phyloP scores from a whole-genome alignment of 2,888 invertebrate species.

The Furcula furcula region DNA sequence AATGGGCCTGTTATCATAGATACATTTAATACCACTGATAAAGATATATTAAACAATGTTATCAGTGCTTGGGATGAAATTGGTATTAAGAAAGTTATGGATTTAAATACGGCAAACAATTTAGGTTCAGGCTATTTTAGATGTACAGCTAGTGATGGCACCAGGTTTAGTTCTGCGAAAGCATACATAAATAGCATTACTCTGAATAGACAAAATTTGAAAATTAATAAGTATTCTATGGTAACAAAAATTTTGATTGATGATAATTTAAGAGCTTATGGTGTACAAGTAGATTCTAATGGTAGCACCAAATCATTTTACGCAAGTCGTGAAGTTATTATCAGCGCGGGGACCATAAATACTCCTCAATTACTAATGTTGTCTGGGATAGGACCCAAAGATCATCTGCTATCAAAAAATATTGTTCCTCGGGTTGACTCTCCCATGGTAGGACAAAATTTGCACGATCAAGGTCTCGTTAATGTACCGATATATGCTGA shows the following conservation, averaged over 20 bases:
- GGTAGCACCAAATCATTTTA: constrained; percentile 20
- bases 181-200: constrained; percentile 53
- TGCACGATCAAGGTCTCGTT: constrained; percentile 72
- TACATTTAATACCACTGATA: constrained; percentile 6
- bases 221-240: constrained; percentile 65
- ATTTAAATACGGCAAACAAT: constrained; percentile 2
- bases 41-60: background rate
- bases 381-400: constrained; percentile 72
- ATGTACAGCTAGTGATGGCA: background rate
- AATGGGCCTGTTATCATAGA: constrained; percentile 6
- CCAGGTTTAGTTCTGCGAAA: constrained; percentile 74
- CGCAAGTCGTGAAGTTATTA: constrained; percentile 64
- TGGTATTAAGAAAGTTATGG: background rate
- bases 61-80: background rate
- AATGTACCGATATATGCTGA: constrained; percentile 55
- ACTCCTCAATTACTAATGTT: constrained; percentile 72
- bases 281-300: constrained; percentile 53
- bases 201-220: constrained; percentile 20
- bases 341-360: constrained; percentile 70
- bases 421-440: constrained; percentile 56
- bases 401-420: constrained; percentile 50
- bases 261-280: constrained; percentile 50
- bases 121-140: constrained; percentile 3
- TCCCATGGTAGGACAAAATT: constrained; percentile 71
- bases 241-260: constrained; percentile 76